Conservation (phyloP, 2,113 vertebrate genomes). For the Leucosticte australis region DNA sequence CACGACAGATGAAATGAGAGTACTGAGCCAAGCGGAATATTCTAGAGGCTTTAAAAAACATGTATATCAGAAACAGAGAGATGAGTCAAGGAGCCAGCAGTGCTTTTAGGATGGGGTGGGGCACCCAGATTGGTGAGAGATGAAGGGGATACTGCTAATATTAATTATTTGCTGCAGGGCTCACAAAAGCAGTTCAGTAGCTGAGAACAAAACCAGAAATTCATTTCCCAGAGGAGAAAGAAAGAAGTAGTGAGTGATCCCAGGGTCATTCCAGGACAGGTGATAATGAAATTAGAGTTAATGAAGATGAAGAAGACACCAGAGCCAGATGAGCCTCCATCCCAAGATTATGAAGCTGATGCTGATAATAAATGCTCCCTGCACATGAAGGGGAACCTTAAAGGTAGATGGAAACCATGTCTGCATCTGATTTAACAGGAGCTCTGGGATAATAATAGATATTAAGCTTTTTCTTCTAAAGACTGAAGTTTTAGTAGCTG, state of each 20-base stretch:
- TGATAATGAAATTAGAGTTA: constrained; percentile 79
- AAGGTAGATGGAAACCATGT: not conserved
- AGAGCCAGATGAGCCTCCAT: constrained; percentile 64
- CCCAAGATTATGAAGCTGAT: constrained; percentile 15
- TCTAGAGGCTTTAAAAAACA: constrained; percentile 18
- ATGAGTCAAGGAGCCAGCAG: not conserved
- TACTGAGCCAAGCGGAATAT: not conserved
- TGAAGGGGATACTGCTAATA: constrained; percentile 33
- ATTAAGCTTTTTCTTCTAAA: not conserved
- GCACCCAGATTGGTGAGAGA: not conserved
- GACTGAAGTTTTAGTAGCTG: not conserved
- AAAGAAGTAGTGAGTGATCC: constrained; percentile 56
- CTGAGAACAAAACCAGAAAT: constrained; percentile 62
- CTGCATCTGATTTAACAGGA: not conserved
- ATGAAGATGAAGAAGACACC: constrained; percentile 70
- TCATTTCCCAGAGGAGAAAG: constrained; percentile 71
- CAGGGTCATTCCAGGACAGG: constrained; percentile 74
- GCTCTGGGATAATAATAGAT: not conserved
- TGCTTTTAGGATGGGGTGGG: not conserved
- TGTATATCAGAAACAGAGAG: not conserved
- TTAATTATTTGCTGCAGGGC: constrained; percentile 53
- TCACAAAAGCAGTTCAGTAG: constrained; percentile 31
- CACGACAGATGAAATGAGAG: not conserved
- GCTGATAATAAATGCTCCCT: not conserved
- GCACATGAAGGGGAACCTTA: not conserved